Conservation (phyloP, 2,113 vertebrate species). For the Paramisgurnus dabryanus region DNA sequence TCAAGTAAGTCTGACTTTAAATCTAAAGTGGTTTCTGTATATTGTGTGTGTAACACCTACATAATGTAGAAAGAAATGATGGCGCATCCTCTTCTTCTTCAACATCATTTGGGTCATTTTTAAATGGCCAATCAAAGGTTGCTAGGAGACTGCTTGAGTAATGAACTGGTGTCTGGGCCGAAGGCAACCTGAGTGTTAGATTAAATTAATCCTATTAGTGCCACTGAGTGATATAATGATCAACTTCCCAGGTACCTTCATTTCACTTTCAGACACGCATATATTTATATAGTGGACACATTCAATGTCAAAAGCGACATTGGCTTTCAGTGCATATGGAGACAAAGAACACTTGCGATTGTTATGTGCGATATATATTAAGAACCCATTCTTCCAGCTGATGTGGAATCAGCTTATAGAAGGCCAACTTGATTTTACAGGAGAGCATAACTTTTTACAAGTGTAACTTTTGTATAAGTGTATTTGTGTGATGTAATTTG, state of each 20-base stretch:
- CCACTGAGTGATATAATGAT: constrained; percentile 45
- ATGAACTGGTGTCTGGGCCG: constrained; percentile 51
- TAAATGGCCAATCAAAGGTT: constrained; percentile 59
- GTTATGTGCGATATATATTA: neutral
- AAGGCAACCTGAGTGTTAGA: constrained; percentile 42
- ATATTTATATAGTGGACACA: constrained; percentile 5
- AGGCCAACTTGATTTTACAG: too few relatives aligned
- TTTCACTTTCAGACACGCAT: constrained; percentile 7
- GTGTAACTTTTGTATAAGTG: too few relatives aligned
- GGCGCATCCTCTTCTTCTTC: constrained; percentile 8
- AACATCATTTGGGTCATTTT: constrained; percentile 7
- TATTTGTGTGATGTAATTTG: too few relatives aligned
- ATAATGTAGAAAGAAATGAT: constrained; percentile 4
- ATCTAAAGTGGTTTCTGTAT: neutral
- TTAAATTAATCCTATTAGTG: constrained; percentile 60
- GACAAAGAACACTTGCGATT: neutral
- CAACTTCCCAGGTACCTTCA: constrained; percentile 39
- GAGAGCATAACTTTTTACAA: too few relatives aligned
- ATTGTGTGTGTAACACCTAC: neutral
- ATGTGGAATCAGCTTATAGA: too few relatives aligned
- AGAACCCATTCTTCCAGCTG: constrained; percentile 13
- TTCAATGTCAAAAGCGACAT: neutral
- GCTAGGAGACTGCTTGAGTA: constrained; percentile 59
- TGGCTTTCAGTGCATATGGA: neutral
- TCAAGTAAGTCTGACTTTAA: neutral